phyloP scores from a whole-genome alignment of 2,888 invertebrate genomes.

The Drosophila pseudotakahashii region DNA sequence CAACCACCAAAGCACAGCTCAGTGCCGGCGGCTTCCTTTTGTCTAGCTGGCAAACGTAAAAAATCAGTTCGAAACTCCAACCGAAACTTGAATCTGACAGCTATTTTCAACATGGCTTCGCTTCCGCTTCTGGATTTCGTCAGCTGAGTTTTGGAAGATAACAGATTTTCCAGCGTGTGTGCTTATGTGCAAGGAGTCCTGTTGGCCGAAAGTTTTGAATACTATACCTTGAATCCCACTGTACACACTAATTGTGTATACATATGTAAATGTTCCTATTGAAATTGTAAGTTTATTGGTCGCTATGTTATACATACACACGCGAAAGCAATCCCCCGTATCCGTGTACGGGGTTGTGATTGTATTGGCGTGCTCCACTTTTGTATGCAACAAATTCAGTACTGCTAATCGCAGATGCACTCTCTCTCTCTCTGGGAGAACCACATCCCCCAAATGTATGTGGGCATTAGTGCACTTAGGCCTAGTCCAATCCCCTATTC shows the following conservation, averaged over 20 bases:
- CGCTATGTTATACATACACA: slow-evolving; percentile 74
- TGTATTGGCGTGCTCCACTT: slow-evolving; percentile 60
- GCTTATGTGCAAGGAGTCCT: background rate
- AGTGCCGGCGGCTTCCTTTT: slow-evolving; percentile 69
- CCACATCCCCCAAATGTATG: background rate
- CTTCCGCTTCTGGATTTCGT: slow-evolving; percentile 50
- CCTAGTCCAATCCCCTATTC: background rate
- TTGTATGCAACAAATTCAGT: slow-evolving; percentile 68
- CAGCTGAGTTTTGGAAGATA: slow-evolving; percentile 1
- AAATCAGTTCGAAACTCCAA: slow-evolving; percentile 46
- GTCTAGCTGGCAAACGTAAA: slow-evolving; percentile 57
- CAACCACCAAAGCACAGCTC: slow-evolving; percentile 74
- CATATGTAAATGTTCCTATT: slow-evolving; percentile 12
- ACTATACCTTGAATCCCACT: background rate
- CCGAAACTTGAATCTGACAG: slow-evolving; percentile 60
- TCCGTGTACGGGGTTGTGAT: slow-evolving; percentile 14
- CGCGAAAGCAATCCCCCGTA: slow-evolving; percentile 18
- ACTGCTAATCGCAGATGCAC: slow-evolving; percentile 24
- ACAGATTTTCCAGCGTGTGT: background rate
- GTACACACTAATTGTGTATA: background rate
- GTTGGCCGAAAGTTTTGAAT: background rate
- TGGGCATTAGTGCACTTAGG: background rate
- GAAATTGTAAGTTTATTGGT: slow-evolving; percentile 56
- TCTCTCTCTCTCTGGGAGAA: slow-evolving; percentile 9
- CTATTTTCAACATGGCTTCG: slow-evolving; percentile 74